phyloP scores from a whole-genome alignment of 1,140 invertebrate genomes.

The Micrasema longulum region DNA sequence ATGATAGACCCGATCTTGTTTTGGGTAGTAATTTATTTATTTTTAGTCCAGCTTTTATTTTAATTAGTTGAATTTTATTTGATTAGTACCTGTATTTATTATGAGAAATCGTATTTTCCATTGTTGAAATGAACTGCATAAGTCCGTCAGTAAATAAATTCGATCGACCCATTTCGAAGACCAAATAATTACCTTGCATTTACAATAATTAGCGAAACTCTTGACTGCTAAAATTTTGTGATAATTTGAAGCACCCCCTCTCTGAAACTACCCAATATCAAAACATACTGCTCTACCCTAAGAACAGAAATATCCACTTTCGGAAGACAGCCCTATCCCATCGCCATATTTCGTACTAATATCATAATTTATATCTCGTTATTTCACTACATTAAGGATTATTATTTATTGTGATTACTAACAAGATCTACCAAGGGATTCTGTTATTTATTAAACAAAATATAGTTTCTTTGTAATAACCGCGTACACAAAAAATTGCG shows the following conservation, averaged over 20 bases:
- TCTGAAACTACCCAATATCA: conserved; percentile 18
- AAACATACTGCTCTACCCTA: not conserved
- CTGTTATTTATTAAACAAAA: no score
- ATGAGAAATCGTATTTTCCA: no score
- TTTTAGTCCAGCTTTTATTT: no score
- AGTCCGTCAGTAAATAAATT: no score
- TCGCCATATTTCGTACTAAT: conserved; percentile 53
- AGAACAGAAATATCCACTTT: conserved; percentile 33
- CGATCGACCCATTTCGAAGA: no score
- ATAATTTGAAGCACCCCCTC: not conserved
- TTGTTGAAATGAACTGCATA: no score
- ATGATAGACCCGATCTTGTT: no score
- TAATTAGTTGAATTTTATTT: no score
- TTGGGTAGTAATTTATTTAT: no score
- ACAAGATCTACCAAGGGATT: conserved; percentile 40
- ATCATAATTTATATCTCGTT: conserved; percentile 54
- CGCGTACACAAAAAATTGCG: no score
- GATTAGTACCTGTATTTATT: no score
- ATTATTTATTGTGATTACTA: conserved; percentile 55
- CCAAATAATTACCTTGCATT: not conserved
- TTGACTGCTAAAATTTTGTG: conserved; percentile 22
- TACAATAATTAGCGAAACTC: conserved; percentile 33
- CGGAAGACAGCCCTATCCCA: conserved; percentile 19
- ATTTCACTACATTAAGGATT: conserved; percentile 52
- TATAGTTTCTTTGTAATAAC: no score